Evolutionary conservation across 2,888 invertebrate genomes (phyloP), one percentile per base, ranked within the genome.

Genomic region (Tipula vernalis): DNA sequence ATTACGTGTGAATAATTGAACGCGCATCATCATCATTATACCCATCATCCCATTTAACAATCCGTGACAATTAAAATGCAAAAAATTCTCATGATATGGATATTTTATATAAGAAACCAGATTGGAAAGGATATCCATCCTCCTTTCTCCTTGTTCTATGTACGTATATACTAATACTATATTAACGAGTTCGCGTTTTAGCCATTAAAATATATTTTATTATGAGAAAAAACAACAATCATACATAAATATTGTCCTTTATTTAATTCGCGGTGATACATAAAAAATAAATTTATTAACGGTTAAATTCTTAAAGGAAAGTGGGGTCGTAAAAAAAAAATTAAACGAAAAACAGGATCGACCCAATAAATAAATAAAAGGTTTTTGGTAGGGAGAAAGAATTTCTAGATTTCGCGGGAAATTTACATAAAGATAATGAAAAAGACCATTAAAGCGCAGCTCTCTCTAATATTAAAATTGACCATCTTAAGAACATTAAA

Each of bases 221-320:
- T 71, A 71, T 71, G 71, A 71, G 71, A 71, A 71, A 71, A 71
- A 71, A 71, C 71, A 71, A 71, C 71, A 71, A 71, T 71, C 71
- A 10, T 71, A 71, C 71, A 71, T 71, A 71, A 71, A 71, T 71
- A 71, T 71, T 71, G 71, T 71, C 71, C 71, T 71, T 71, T 71
- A 71, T 71, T 71, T 28, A 71, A 71, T 71, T 71, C 71, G 71
- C 71, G 71, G 71, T 71, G 71, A 71, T 10, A 71, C 10, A 71
- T 28, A 71, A 18, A 28, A 71, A 71, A 71, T 8, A 28, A 71
- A 28, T 71, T 57, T 71, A 71, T 71, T 12, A 71, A 71, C 71
- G 71, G 71, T 71, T 71, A 71, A 71, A 71, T 71, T 71, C 71
- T 71, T 71, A 71, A 71, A 71, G 71, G 71, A 71, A 71, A 71